Percentiles rank a stretch among this genome's conserved stretches.
Conservation (phyloP, 2,113 vertebrate genomes). For the Centropus unirufus region DNA sequence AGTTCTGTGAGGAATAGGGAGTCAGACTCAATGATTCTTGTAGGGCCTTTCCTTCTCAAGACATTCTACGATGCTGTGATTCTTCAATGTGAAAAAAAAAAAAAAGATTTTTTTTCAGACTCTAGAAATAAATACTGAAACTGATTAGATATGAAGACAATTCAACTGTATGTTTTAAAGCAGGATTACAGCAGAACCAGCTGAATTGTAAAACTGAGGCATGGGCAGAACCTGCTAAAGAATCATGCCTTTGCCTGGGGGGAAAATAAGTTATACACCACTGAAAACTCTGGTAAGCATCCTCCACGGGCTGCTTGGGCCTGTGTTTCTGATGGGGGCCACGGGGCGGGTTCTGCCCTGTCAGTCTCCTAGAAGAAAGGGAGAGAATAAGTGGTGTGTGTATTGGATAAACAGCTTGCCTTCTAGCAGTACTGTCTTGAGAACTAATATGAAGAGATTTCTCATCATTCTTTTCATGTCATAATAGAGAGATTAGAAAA, state of each 20-base stretch:
- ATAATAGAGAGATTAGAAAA: neutral
- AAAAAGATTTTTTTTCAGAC: neutral
- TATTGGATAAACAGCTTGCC: neutral
- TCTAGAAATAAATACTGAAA: neutral
- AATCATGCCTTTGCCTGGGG: neutral
- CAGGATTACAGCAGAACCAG: neutral
- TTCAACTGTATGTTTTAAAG: neutral
- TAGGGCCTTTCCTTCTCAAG: neutral
- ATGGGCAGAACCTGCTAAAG: neutral
- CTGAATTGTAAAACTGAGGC: neutral
- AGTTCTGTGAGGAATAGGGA: neutral
- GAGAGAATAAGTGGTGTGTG: neutral
- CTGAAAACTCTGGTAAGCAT: neutral
- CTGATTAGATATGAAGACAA: neutral
- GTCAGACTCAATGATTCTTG: neutral
- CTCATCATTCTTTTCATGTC: neutral
- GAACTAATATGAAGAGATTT: neutral
- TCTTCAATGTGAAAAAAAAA: neutral
- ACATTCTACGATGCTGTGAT: neutral
- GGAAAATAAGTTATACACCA: neutral
- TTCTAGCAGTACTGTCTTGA: neutral
- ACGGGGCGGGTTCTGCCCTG: neutral
- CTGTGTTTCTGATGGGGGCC: neutral
- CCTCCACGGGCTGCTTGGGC: neutral
- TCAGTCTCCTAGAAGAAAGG: neutral